Percentiles rank a stretch among this genome's conserved stretches.
Conservation (phyloP, 2,888 invertebrate species). For the Proisotoma minuta region DNA sequence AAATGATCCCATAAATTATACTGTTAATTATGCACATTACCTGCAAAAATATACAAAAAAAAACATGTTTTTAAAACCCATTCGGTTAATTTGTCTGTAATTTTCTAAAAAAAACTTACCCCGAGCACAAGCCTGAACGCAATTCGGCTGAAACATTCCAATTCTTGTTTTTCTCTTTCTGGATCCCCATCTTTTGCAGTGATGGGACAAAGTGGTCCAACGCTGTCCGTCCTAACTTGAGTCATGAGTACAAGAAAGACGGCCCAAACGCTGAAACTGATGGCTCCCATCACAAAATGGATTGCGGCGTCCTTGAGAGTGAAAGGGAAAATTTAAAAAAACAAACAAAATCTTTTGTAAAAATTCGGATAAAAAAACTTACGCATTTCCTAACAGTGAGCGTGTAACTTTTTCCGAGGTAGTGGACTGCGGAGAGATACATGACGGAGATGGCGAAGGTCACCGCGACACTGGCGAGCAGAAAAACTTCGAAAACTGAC, state of each 20-base stretch:
- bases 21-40: conserved; percentile 31
- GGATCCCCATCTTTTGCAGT: neutral
- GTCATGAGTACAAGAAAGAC: conserved; percentile 24
- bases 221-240: conserved; percentile 5
- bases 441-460: conserved; percentile 31
- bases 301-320: conserved; percentile 36
- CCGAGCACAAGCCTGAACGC: conserved; percentile 4
- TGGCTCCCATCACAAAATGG: conserved; percentile 29
- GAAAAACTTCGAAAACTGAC: conserved; percentile 30
- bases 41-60: too few species aligned
- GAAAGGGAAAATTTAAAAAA: conserved; percentile 7
- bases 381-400: conserved; percentile 34
- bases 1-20: conserved; percentile 31
- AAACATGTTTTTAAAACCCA: too few species aligned
- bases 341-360: neutral
- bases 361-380: conserved; percentile 11
- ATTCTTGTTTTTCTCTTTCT: neutral
- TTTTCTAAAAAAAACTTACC: neutral
- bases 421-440: conserved; percentile 33
- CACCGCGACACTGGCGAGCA: conserved; percentile 26
- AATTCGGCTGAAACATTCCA: neutral
- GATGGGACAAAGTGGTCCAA: neutral
- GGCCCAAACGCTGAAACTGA: conserved; percentile 28
- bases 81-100: too few species aligned
- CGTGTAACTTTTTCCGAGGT: conserved; percentile 25